Percentiles rank a stretch among this genome's conserved stretches.
Evolutionary conservation across 2,113 vertebrate genomes (phyloP).

Genomic region (Hippopotamus amphibius): DNA sequence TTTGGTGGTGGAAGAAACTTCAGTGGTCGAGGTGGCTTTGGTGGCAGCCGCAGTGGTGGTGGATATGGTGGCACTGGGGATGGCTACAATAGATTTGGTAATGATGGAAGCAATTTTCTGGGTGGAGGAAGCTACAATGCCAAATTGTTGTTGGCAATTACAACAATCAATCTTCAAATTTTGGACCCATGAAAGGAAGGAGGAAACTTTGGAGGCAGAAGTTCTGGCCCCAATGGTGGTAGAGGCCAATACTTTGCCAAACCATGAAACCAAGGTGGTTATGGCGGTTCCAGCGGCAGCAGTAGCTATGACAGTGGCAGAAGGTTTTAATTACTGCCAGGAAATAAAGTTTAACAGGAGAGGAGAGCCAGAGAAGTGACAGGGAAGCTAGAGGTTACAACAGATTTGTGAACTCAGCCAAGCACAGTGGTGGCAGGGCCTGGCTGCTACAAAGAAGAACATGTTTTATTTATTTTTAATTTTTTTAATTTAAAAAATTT

Average conservation of each 20-base stretch:
- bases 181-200: not conserved
- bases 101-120: not conserved
- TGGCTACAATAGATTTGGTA: not conserved
- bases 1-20: not conserved
- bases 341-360: constrained; percentile 97
- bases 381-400: constrained; percentile 97
- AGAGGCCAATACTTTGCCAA: not conserved
- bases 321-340: constrained; percentile 82
- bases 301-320: not conserved
- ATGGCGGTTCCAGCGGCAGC: not conserved
- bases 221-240: not conserved
- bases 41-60: not conserved
- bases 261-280: not conserved
- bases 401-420: constrained; percentile 95
- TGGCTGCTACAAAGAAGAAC: constrained; percentile 93
- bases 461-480: too few relatives aligned
- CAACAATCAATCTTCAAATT: not conserved
- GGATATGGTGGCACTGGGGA: not conserved
- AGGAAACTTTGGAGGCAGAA: not conserved
- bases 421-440: constrained; percentile 93
- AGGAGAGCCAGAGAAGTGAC: constrained; percentile 95
- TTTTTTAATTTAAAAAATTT: too few relatives aligned
- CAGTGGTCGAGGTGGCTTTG: not conserved
- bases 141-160: not conserved
- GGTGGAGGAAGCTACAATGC: not conserved